These are phyloP conservation scores for Climacteris rufus DNA, from an alignment of 2,113 vertebrate genomes.

Conservation along the genomic window DNA sequence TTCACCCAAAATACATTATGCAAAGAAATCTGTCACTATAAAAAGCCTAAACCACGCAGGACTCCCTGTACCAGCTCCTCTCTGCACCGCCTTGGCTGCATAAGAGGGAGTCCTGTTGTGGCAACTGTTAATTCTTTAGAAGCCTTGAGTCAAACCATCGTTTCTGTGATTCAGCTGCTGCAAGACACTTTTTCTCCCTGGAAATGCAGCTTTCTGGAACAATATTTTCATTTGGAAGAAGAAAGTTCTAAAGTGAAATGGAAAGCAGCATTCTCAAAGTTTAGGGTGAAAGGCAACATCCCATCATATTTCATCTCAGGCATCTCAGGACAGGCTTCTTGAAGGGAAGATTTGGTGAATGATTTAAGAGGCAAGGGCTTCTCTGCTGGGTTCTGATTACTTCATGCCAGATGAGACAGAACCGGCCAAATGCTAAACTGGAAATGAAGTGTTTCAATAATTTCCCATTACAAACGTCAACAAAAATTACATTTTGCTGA, in stretches of 20 bases:
- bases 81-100: neutral
- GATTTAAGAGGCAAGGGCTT: neutral
- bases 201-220: neutral
- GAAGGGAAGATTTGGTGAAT: neutral
- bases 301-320: neutral
- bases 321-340: neutral
- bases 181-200: neutral
- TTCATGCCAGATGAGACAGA: conserved; percentile 2
- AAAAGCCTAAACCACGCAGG: neutral
- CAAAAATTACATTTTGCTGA: conserved; percentile 30
- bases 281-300: neutral
- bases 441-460: conserved; percentile 54
- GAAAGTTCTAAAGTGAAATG: neutral
- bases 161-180: neutral
- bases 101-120: neutral
- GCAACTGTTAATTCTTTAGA: conserved; percentile 9
- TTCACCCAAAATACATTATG: conserved; percentile 13
- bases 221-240: neutral
- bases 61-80: neutral
- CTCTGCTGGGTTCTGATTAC: conserved; percentile 5
- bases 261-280: neutral
- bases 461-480: conserved; percentile 32
- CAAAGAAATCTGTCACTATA: conserved; percentile 8
- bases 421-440: conserved; percentile 12
- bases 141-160: neutral